Base-by-base conservation (phyloP, 2,113 vertebrate genomes). In the Upupa epops region DNA sequence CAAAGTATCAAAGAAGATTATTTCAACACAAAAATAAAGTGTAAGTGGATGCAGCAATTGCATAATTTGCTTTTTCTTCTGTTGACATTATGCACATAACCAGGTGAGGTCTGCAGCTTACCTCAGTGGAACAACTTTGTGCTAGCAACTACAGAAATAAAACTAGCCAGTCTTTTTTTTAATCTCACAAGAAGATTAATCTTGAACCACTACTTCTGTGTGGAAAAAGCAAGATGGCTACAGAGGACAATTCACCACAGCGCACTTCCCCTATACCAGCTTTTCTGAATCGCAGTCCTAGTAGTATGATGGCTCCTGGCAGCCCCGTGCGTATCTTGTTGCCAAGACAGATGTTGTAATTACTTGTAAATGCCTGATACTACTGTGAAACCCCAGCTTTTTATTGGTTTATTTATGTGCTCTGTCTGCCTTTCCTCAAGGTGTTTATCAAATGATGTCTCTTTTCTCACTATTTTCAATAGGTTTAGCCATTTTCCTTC, bases 291-390 rank as follows among this genome's bases (percentile, higher is more conserved):
- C 4, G 0, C 37, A 72, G 61, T 54, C 60, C n/a, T 42, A 90
- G 65, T 54, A 54, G 69, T 45, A 34, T 82, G 81, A 76, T 54
- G 72, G 59, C 59, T 92, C 54, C 56, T 75, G 61, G 83, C 80
- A 86, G 65, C 58, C 65, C 60, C 20, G 7, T 72, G 65, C 93
- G 93, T 88, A 83, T 86, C 79, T 83, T 71, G 45, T 94, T 95
- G 88, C 80, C 90, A 94, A 58, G 90, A 78, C 60, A 88, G 63
- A 89, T 61, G 28, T 48, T 93, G 91, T 81, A 58, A 75, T 74
- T 88, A 45, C 86, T 83, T 86, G 69, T 70, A 94, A 93, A 93
- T 85, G 63, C 45, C 79, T 83, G 83, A 86, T 56, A 49, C 32
- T 58, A 65, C 73, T 72, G 61, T 81, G 80, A 31, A 68, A 92